Evolutionary conservation across 2,888 invertebrate genomes (phyloP).

Genomic region (Athalia rosae): DNA sequence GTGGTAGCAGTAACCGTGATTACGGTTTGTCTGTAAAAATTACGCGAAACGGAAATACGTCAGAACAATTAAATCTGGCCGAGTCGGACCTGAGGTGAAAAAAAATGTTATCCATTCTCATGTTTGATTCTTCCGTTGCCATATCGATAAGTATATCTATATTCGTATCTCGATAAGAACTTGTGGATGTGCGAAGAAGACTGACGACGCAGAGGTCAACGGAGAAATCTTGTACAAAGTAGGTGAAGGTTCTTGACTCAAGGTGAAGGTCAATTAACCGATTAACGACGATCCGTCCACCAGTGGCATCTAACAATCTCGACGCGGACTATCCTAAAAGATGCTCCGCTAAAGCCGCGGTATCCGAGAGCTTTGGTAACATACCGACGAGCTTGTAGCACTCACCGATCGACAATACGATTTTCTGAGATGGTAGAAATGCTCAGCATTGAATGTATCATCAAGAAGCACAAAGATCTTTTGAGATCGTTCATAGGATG

Average conservation of each 20-base stretch:
- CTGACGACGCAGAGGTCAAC: neutral
- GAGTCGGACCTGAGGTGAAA: too few species aligned
- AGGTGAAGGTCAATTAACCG: conserved; percentile 32
- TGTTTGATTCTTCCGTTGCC: neutral
- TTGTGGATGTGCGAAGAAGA: neutral
- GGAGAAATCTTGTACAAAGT: conserved; percentile 32
- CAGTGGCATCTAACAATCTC: conserved; percentile 20
- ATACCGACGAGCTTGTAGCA: conserved; percentile 9
- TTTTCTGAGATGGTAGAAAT: too few species aligned
- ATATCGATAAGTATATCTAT: conserved; percentile 9
- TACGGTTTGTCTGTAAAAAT: too few species aligned
- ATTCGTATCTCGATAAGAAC: neutral
- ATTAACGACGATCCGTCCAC: too few species aligned
- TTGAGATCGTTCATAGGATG: too few species aligned
- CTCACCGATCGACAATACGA: too few species aligned
- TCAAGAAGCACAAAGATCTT: too few species aligned
- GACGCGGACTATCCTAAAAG: neutral
- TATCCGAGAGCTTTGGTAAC: conserved; percentile 3
- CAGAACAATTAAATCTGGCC: too few species aligned
- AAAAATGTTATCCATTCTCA: too few species aligned
- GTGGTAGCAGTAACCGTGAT: neutral
- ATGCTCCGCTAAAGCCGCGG: neutral
- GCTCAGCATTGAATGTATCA: too few species aligned
- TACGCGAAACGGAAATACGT: too few species aligned
- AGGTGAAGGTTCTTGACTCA: conserved; percentile 27